Base-by-base conservation (phyloP, 2,113 vertebrate genomes). In the Ceyx margarethae region DNA sequence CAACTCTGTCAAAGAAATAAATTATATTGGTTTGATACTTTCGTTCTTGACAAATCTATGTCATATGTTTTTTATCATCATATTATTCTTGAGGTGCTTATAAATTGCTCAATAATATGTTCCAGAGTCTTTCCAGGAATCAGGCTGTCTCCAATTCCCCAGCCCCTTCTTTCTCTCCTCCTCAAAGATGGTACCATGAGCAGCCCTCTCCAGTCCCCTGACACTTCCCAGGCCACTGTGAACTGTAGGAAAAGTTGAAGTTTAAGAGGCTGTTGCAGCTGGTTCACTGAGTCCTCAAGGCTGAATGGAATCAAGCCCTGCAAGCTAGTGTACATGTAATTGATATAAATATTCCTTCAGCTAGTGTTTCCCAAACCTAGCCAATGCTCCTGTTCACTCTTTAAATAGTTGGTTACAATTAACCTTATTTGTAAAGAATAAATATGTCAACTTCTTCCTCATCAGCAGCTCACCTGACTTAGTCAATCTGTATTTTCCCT, bases 91-190 rank as follows among this genome's bases (percentile, higher is more conserved):
- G 71, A 92, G 89, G 87, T 94, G 89, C 81, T 85, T 96, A 85
- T 93, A 92, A 92, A 94, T 89, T 81, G 87, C 87, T 90, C 35
- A 65, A 8, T 95, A 94, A 95, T 94, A 54, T 28, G 37, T 95
- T 96, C 95, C 95, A 96, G 95, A 96, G 87, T 87, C 43, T 90
- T 93, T 91, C 78, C 74, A 91, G 83, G 83, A 88, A 88, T 76
- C 45, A 66, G 53, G n/a, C 84, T 90, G 85, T 90, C 75, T 91
- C 20, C 50, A 85, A 58, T 90, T 94, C 72, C 46, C 85, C 25
- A 66, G 31, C 80, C 56, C 37, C 37, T 87, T 93, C 84, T 86
- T 94, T 94, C 89, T 87, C 77, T 93, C 86, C 89, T 94, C 35
- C 58, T 76, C 89, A 87, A 90, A 90, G 94, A 87, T 87, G 86